phyloP scores from a whole-genome alignment of 2,888 invertebrate species.

The Chloroclystis v-ata region DNA sequence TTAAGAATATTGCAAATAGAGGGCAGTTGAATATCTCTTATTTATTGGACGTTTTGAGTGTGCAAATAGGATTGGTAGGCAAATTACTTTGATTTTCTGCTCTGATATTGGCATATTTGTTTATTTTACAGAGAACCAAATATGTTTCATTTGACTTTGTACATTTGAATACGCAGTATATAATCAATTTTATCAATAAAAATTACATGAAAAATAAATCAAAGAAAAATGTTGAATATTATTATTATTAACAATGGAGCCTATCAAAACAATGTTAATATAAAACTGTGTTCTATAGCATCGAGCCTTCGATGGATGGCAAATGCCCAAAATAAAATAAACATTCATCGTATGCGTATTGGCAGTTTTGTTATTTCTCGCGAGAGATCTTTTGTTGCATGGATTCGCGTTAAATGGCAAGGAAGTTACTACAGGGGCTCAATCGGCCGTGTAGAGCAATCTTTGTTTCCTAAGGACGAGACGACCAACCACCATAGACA shows the following conservation, averaged over 20 bases:
- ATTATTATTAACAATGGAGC: no score
- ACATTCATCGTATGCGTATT: conserved; percentile 51
- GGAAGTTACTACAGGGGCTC: conserved; percentile 74
- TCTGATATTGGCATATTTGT: neutral
- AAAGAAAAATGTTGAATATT: no score
- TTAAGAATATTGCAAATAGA: conserved; percentile 73
- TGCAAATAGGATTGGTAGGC: conserved; percentile 26
- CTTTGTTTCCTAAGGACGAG: conserved; percentile 73
- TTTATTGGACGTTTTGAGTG: conserved; percentile 48
- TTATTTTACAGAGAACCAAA: neutral
- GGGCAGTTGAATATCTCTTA: conserved; percentile 42
- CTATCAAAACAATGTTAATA: no score
- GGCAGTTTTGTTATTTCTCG: conserved; percentile 76
- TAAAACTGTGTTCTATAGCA: no score
- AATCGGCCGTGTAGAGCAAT: conserved; percentile 72
- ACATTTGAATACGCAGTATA: no score
- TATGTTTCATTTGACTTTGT: neutral
- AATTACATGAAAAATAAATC: no score
- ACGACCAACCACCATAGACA: conserved; percentile 52
- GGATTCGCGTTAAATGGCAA: conserved; percentile 75
- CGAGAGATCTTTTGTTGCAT: conserved; percentile 72
- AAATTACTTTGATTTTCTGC: neutral
- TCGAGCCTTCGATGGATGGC: neutral
- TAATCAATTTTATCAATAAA: no score
- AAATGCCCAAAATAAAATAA: conserved; percentile 32